Conservation (phyloP, 2,113 vertebrate genomes). For the Erpornis zantholeuca region DNA sequence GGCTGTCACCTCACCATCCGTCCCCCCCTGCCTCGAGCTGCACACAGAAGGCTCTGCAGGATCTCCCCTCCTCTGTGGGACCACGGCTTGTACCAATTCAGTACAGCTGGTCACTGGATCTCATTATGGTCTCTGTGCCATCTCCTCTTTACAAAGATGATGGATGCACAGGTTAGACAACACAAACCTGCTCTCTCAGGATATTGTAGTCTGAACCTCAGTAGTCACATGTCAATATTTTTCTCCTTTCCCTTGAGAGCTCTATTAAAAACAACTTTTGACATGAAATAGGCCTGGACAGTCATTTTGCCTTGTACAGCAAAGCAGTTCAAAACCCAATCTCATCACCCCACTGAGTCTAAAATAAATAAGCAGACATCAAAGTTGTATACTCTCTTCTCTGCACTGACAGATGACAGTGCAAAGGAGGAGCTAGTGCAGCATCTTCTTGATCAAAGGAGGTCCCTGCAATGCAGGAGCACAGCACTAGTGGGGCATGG, state of each 20-base stretch:
- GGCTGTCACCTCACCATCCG: background rate
- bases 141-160: background rate
- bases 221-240: background rate
- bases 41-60: background rate
- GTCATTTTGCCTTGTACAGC: background rate
- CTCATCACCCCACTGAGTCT: background rate
- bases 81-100: background rate
- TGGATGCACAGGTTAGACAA: background rate
- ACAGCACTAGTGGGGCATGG: background rate
- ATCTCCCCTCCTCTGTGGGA: background rate
- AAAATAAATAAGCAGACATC: background rate
- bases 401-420: background rate
- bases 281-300: constrained; percentile 18
- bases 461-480: background rate
- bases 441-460: background rate
- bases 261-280: constrained; percentile 51
- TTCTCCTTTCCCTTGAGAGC: background rate
- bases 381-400: background rate
- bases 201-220: background rate
- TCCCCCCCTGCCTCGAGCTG: background rate
- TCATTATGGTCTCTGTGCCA: background rate
- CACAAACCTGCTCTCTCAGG: background rate
- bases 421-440: background rate
- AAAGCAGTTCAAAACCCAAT: background rate
- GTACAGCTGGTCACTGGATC: background rate